Evolutionary conservation across 2,888 invertebrate genomes (phyloP), one percentile per base, ranked within the genome.

Genomic region (Chrysomela aeneicollis): DNA sequence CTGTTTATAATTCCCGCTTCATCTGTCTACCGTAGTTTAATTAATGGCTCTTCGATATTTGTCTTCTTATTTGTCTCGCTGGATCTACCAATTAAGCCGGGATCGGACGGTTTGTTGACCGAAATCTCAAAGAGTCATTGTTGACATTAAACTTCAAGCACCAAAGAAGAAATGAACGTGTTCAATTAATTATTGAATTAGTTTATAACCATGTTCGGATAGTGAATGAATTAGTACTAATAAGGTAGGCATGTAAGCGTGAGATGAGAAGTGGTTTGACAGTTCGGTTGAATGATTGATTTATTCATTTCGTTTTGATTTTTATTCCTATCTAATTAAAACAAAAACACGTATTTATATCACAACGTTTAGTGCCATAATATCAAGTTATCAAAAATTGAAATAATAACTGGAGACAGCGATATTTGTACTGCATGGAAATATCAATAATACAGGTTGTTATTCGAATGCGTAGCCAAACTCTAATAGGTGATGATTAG

Each of bases 21-120:
- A 55, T 51, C 65, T 65, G 65, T 65, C 65, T 54, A 60, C 53
- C 5, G 15, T 4, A 9, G 47, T 61, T 58, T 63, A 63, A 65
- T 65, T 65, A 65, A 61, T 65, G 61, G 50, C 47, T 17, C 47
- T 61, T 61, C 61, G 61, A 62, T 65, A 10, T 4, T 42, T 12
- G 12, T 42, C 15, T 15, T 42, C 42, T 42, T 42, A 42, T 42
- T 42, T 3, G 42, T 42, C 46, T 26, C 47, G 57, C 47, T 57
- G 57, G 22, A 46, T 57, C 26, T 17, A 46, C 46, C 46, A 57
- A 57, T 57, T 57, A 57, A 57, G 26, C 37, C 21, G 9, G n/a
- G n/a, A n/a, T n/a, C n/a, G 21, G 42, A 55, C 22, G 37, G 15
- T 22, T 15, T 0, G 35, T 32, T 37, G 54, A 54, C 35, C 9